A percentile compares a stretch with the other conserved stretches of the same genome.
phyloP scores from a whole-genome alignment of 2,888 invertebrate species.

The Dromius quadrimaculatus region DNA sequence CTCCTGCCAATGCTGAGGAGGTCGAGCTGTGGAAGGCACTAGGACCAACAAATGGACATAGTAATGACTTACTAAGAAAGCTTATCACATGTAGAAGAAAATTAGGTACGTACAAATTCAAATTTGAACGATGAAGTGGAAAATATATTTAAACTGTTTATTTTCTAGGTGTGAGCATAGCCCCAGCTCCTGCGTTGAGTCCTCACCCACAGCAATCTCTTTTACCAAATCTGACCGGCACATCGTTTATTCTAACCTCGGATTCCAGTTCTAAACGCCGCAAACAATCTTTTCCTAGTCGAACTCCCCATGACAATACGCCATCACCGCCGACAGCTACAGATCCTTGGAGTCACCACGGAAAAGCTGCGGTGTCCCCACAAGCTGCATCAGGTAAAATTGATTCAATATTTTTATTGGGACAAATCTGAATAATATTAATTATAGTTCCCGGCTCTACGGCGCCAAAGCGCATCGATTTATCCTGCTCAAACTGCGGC shows the following conservation, averaged over 20 bases:
- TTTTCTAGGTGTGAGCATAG: constrained; percentile 38
- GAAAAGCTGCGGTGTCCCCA: constrained; percentile 59
- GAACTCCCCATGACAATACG: constrained; percentile 59
- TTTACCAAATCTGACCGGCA: constrained; percentile 2
- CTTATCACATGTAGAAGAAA: constrained; percentile 83
- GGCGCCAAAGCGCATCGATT: constrained; percentile 77
- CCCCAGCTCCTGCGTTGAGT: constrained; percentile 18
- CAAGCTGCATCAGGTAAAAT: constrained; percentile 47
- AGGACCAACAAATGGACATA: constrained; percentile 72
- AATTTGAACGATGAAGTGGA: constrained; percentile 54
- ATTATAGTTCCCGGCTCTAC: constrained; percentile 52
- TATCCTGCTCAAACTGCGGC: constrained; percentile 95
- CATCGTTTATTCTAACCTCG: not conserved
- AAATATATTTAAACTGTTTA: too few species aligned
- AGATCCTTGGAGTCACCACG: constrained; percentile 36
- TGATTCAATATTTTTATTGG: constrained; percentile 64
- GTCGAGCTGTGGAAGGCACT: constrained; percentile 71
- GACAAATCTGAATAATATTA: constrained; percentile 56
- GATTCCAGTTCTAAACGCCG: constrained; percentile 70
- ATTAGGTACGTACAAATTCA: constrained; percentile 63
- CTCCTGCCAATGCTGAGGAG: constrained; percentile 61
- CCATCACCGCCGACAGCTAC: constrained; percentile 30
- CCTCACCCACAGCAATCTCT: constrained; percentile 31
- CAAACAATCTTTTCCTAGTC: constrained; percentile 81
- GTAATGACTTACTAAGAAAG: constrained; percentile 75